These are phyloP conservation scores for Anguilla pacifica DNA, from an alignment of 2,797 vertebrate genomes.

Conservation along the genomic window DNA sequence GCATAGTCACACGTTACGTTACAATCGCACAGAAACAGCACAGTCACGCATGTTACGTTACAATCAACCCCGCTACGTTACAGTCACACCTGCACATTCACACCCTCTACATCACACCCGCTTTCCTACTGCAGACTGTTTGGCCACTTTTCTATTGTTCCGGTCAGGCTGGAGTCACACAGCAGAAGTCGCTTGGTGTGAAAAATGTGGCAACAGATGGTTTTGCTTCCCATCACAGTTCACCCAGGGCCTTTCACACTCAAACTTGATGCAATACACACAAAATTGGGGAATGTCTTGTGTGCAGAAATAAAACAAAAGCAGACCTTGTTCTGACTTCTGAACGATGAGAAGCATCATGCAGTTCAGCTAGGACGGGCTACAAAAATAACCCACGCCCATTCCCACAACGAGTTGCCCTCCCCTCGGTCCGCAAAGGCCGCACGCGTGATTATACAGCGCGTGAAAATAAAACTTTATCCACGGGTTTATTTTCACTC, in stretches of 20 bases:
- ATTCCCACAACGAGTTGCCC: neutral
- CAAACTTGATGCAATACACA: neutral
- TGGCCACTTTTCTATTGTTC: neutral
- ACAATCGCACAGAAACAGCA: too few species aligned
- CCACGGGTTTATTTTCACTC: neutral
- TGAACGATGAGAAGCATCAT: neutral
- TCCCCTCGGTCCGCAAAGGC: neutral
- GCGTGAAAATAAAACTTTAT: neutral
- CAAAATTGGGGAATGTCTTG: neutral
- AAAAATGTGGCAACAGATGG: neutral
- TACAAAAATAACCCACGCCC: neutral
- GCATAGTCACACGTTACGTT: too few species aligned
- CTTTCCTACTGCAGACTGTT: neutral
- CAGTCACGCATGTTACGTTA: too few species aligned
- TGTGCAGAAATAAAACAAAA: neutral
- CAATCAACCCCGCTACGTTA: too few species aligned
- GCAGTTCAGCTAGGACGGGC: neutral
- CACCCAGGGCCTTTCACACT: neutral
- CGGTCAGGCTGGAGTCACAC: neutral
- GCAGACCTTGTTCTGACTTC: neutral
- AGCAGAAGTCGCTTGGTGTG: neutral
- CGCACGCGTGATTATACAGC: neutral
- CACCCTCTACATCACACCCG: neutral
- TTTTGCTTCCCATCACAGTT: neutral
- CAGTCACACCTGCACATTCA: neutral